These are phyloP conservation scores for Alentia gelatinosa DNA, from an alignment of 2,888 invertebrate species.

Conservation along the genomic window DNA sequence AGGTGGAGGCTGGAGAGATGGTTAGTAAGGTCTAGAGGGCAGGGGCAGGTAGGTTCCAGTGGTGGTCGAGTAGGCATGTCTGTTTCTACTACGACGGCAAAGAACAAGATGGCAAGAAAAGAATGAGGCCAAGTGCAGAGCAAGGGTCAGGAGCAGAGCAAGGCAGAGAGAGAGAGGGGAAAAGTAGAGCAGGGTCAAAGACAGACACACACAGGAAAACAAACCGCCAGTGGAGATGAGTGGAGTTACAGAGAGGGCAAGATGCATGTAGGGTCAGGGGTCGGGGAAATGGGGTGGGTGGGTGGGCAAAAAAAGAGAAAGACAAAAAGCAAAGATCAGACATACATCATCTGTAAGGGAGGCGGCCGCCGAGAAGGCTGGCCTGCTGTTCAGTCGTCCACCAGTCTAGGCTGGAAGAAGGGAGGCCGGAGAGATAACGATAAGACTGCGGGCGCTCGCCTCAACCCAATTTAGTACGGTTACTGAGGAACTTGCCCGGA, in stretches of 20 bases:
- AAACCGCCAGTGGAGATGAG: neutral
- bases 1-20: neutral
- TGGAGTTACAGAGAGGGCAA: neutral
- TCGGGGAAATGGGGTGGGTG: neutral
- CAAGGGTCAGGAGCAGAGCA: neutral
- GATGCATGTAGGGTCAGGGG: neutral
- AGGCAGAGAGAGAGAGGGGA: too few species aligned
- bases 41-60: slow-evolving; percentile 19
- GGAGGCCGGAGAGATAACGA: neutral
- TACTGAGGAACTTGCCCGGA: too few species aligned
- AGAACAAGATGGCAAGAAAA: neutral
- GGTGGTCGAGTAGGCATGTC: neutral
- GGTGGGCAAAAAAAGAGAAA: neutral
- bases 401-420: slow-evolving; percentile 44
- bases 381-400: slow-evolving; percentile 48
- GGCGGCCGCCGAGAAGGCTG: slow-evolving; percentile 13
- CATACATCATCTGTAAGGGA: slow-evolving; percentile 46
- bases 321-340: neutral
- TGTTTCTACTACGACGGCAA: neutral
- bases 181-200: neutral
- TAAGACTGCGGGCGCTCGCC: neutral
- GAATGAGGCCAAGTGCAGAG: neutral
- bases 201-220: neutral
- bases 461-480: too few species aligned
- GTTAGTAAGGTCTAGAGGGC: neutral